Conservation (phyloP, 1,140 invertebrate genomes). For the Drosophila dunni region DNA sequence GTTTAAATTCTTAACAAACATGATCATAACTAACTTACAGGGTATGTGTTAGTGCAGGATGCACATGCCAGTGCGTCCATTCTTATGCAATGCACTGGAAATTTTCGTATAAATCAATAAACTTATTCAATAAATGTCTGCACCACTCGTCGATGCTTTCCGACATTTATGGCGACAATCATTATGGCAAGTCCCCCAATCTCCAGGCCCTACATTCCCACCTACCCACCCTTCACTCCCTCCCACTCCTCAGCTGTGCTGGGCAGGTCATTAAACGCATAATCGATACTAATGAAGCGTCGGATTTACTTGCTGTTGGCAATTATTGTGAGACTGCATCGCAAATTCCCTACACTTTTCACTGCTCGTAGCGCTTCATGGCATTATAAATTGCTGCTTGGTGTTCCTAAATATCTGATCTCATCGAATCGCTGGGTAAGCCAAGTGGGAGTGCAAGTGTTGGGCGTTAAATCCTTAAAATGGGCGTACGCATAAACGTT, state of each 20-base stretch:
- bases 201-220: neutral
- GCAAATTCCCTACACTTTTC: neutral
- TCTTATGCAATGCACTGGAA: constrained; percentile 43
- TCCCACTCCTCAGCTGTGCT: neutral
- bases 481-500: constrained; percentile 64
- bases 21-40: neutral
- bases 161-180: constrained; percentile 79
- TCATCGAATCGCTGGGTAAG: constrained; percentile 51
- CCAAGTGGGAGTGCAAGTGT: neutral
- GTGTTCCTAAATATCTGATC: constrained; percentile 64
- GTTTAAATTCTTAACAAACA: no score
- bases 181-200: constrained; percentile 46
- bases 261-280: constrained; percentile 70
- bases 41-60: neutral
- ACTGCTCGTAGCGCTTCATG: constrained; percentile 53
- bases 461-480: constrained; percentile 26
- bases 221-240: neutral
- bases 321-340: constrained; percentile 68
- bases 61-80: neutral
- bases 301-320: constrained; percentile 73
- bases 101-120: constrained; percentile 71
- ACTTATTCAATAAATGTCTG: constrained; percentile 73
- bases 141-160: constrained; percentile 52
- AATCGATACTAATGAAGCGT: constrained; percentile 79
- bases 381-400: constrained; percentile 69